Evolutionary conservation across 2,113 vertebrate genomes (phyloP), one percentile per base, ranked within the genome.

Genomic region (Neodontobutis hainanensis): DNA sequence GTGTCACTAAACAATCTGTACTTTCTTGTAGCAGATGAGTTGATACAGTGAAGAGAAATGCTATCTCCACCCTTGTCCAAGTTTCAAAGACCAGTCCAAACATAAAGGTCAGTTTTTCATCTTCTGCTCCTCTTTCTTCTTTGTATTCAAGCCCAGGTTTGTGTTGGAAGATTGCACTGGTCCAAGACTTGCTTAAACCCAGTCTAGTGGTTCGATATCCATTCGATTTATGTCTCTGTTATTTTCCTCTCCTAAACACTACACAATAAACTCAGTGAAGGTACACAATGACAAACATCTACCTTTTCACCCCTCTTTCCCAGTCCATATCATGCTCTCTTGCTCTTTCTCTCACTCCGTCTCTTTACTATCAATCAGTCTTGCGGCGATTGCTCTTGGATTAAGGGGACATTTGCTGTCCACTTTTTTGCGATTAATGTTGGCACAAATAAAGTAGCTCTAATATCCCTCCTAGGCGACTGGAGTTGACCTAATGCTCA

Each of bases 321-420:
- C 36, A 35, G 61, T 68, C 70, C 70, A 3, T 38, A 15, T 9
- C 59, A 56, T 43, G 51, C 52, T 81, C 65, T 77, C 73, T 81
- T 62, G 0, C 19, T 10, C 75, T 57, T 9, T 73, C 47, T 70
- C 63, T 58, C 63, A 45, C 57, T 65, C 61, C 10, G 19, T 69
- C 76, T 35, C 68, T 16, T 35, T 53, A 60, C 75, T 65, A 85
- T 87, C 81, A 83, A 87, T 88, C 87, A 81, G 69, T 35, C 74
- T 61, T 59, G 81, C 61, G 69, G 61, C 87, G 87, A 91, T 89
- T 88, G 86, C 81, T 63, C 70, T 77, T 73, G 86, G 86, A 91
- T 91, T 88, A 85, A 74, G 40, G 75, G 76, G 79, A 27, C 81
- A 85, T 88, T 85, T 62, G 75, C 70, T 58, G 73, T 82, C 80